Evolutionary conservation across 2,113 vertebrate species (phyloP).

Genomic region (human (Homo sapiens)): GRCh38 chr4:5203501-5204000

Average conservation of each 20-base stretch:
- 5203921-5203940: background rate
- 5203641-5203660: background rate
- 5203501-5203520: background rate
- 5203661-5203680: background rate
- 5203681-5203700: background rate
- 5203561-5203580: background rate
- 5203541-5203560: background rate
- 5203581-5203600: background rate
- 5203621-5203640: background rate
- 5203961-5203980: background rate
- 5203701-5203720: background rate
- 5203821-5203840: background rate
- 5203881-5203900: background rate
- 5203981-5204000: background rate
- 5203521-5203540: background rate
- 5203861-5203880: background rate
- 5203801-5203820: background rate
- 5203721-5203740: background rate
- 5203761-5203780: background rate
- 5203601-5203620: background rate
- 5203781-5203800: background rate
- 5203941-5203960: too few species aligned
- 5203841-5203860: background rate
- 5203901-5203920: background rate
- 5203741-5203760: background rate